A percentile compares a stretch with the other conserved stretches of the same genome.
phyloP scores from a whole-genome alignment of 2,888 invertebrate genomes.

The Colostygia pectinataria region DNA sequence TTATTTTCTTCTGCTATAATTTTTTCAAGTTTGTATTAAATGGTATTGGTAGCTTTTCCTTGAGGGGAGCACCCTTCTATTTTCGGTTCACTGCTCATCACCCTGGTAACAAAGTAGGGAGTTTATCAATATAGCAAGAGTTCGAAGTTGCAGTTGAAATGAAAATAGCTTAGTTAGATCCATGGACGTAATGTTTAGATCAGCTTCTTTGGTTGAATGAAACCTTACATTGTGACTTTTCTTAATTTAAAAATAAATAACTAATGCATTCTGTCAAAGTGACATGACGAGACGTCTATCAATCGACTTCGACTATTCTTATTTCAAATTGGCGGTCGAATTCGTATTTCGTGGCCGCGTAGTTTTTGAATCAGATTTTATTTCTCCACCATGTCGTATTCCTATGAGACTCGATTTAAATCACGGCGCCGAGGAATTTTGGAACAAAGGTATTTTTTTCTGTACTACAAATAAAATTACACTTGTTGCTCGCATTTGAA shows the following conservation, averaged over 20 bases:
- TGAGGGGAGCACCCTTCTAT: constrained; percentile 18
- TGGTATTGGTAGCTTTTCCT: not conserved
- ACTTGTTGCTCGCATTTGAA: too few relatives aligned
- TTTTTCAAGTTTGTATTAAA: constrained; percentile 1
- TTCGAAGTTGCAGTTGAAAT: too few relatives aligned
- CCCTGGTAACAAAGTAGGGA: constrained; percentile 19
- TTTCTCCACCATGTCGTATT: constrained; percentile 29
- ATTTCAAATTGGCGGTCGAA: constrained; percentile 18
- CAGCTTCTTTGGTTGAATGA: constrained; percentile 4
- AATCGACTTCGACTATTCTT: constrained; percentile 16
- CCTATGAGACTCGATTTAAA: constrained; percentile 35
- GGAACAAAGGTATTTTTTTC: constrained; percentile 22
- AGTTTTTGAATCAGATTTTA: constrained; percentile 18
- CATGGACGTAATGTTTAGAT: too few relatives aligned
- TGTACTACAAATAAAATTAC: too few relatives aligned
- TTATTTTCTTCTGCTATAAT: too few relatives aligned
- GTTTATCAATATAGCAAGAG: too few relatives aligned
- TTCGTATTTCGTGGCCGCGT: constrained; percentile 14
- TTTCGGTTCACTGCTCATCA: constrained; percentile 17
- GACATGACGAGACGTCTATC: too few relatives aligned
- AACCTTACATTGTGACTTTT: not conserved
- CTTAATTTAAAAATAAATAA: constrained; percentile 4
- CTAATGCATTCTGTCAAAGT: constrained; percentile 7
- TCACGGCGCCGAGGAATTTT: constrained; percentile 18
- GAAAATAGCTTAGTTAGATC: too few relatives aligned